Evolutionary conservation across 2,113 vertebrate species (phyloP).

Genomic region (Setophaga coronata): DNA sequence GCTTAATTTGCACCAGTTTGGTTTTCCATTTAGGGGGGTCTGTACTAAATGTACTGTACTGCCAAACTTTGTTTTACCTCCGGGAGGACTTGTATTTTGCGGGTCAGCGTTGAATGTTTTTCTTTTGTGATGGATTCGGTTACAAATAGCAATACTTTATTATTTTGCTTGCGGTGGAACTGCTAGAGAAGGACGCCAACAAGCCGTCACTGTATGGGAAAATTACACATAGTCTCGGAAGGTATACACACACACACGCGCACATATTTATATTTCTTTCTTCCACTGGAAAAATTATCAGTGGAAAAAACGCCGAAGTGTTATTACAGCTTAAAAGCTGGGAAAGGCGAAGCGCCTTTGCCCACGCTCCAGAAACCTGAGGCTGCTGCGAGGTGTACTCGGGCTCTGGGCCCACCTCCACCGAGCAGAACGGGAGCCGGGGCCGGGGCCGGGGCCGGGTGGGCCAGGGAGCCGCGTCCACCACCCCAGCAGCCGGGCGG

Average conservation of each 20-base stretch:
- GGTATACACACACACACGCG: rapidly evolving
- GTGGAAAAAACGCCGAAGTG: not conserved
- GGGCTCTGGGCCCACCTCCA: not conserved
- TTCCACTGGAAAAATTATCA: not conserved
- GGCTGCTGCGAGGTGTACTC: not conserved
- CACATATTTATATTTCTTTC: not conserved
- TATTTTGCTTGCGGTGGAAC: not conserved
- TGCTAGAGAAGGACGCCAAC: not conserved
- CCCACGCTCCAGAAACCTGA: not conserved
- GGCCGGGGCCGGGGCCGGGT: too few species aligned
- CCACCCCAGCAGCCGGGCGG: not conserved
- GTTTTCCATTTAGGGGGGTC: not conserved
- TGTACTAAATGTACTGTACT: not conserved
- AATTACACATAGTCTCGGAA: not conserved
- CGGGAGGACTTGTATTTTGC: not conserved
- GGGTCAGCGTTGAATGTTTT: not conserved
- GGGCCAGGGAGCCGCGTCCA: too few species aligned
- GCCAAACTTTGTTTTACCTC: conserved; percentile 20
- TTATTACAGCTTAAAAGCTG: not conserved
- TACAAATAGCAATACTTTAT: not conserved
- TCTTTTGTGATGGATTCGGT: not conserved
- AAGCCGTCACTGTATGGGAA: not conserved
- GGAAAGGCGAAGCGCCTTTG: not conserved
- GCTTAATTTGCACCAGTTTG: not conserved
- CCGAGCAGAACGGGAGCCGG: not conserved